Conservation (phyloP, 2,797 vertebrate genomes). For the Gorsachius magnificus region DNA sequence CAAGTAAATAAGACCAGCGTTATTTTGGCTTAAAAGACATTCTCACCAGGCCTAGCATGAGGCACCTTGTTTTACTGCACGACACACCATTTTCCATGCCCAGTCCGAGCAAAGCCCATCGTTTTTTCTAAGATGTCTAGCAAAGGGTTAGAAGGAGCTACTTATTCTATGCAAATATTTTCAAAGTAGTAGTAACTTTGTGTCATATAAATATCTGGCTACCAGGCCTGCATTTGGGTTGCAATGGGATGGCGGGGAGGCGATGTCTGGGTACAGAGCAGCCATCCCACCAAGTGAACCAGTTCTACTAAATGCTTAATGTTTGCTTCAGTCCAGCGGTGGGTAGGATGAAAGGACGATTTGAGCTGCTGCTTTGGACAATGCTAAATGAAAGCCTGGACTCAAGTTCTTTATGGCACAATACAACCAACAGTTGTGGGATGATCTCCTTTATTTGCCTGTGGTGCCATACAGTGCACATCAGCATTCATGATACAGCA, state of each 20-base stretch:
- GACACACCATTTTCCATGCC: neutral
- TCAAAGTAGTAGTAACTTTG: neutral
- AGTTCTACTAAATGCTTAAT: neutral
- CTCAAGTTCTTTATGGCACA: neutral
- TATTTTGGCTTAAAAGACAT: constrained; percentile 63
- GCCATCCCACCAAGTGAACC: neutral
- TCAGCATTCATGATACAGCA: neutral
- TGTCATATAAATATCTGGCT: neutral
- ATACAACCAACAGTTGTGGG: neutral
- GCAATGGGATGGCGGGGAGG: neutral
- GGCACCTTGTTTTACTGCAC: constrained; percentile 21
- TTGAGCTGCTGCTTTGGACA: neutral
- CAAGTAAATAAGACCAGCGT: constrained; percentile 69
- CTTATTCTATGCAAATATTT: neutral
- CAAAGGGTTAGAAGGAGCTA: neutral
- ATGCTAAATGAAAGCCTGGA: neutral
- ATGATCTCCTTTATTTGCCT: neutral
- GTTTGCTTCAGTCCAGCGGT: neutral
- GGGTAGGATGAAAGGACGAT: neutral
- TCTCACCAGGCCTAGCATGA: neutral
- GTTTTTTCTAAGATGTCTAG: neutral
- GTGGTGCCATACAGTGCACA: rapidly evolving
- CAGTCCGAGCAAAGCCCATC: neutral
- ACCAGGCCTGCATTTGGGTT: neutral
- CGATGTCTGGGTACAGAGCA: neutral